Percentiles rank a stretch among this genome's conserved stretches.
phyloP scores from a whole-genome alignment of 2,888 invertebrate species.

The Ochropleura plecta region DNA sequence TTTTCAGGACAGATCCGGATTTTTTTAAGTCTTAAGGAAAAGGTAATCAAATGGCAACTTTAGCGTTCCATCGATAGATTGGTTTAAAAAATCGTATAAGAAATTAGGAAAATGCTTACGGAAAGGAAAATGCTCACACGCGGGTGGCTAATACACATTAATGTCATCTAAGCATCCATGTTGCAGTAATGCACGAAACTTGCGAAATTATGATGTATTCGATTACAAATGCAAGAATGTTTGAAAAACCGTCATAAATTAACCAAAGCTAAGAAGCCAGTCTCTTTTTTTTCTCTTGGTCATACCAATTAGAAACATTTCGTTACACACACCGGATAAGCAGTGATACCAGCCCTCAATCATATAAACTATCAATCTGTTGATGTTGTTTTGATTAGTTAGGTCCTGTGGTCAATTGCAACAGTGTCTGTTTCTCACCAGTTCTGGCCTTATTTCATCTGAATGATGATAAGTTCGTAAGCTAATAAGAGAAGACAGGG shows the following conservation, averaged over 20 bases:
- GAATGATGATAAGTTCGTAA: not conserved
- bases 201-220: conserved; percentile 6
- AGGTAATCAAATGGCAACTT: not conserved
- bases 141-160: not conserved
- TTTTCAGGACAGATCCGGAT: not conserved
- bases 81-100: not conserved
- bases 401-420: not conserved
- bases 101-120: conserved; percentile 30
- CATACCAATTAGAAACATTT: conserved; percentile 2
- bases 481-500: conserved; percentile 8
- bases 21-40: not conserved
- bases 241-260: conserved; percentile 1
- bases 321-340: not conserved
- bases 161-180: conserved; percentile 15
- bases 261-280: not conserved
- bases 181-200: not conserved
- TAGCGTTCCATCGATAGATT: not conserved
- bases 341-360: not conserved
- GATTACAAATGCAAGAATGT: not conserved
- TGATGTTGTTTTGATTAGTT: no score
- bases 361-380: not conserved
- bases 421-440: not conserved
- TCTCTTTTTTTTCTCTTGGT: not conserved
- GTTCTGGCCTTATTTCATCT: not conserved
- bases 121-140: conserved; percentile 27